Evolutionary conservation across 1,140 invertebrate genomes (phyloP).

Genomic region (Caerostris darwini): DNA sequence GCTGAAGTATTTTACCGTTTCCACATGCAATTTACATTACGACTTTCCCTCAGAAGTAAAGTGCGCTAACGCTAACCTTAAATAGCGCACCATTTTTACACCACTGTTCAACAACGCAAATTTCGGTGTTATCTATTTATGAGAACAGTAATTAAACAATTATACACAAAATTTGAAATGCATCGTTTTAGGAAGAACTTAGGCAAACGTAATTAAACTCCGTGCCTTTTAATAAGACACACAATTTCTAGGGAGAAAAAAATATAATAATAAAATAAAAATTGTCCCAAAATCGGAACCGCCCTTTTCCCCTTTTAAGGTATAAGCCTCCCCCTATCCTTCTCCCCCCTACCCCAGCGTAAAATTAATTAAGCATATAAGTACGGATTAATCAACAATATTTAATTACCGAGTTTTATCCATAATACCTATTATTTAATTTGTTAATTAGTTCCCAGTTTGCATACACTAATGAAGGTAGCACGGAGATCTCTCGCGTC

Average conservation of each 20-base stretch:
- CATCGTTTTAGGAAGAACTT: conserved; percentile 25
- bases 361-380: conserved; percentile 78
- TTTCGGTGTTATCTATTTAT: conserved; percentile 70
- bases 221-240: conserved; percentile 58
- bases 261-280: not conserved
- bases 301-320: not conserved
- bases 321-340: not conserved
- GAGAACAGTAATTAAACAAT: conserved; percentile 74
- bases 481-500: not conserved
- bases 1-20: not conserved
- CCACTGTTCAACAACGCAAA: not conserved
- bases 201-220: conserved; percentile 72
- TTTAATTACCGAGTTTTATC: conserved; percentile 77
- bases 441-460: conserved; percentile 77
- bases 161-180: conserved; percentile 74
- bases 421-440: conserved; percentile 78
- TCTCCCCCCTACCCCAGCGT: conserved; percentile 26
- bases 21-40: conserved; percentile 32
- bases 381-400: conserved; percentile 78
- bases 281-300: not conserved
- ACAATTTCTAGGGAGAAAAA: not conserved
- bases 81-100: not conserved
- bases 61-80: not conserved
- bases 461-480: conserved; percentile 73
- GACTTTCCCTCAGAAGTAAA: not conserved